These are phyloP conservation scores for Agrochola lota DNA, from an alignment of 2,888 invertebrate species.

Conservation along the genomic window DNA sequence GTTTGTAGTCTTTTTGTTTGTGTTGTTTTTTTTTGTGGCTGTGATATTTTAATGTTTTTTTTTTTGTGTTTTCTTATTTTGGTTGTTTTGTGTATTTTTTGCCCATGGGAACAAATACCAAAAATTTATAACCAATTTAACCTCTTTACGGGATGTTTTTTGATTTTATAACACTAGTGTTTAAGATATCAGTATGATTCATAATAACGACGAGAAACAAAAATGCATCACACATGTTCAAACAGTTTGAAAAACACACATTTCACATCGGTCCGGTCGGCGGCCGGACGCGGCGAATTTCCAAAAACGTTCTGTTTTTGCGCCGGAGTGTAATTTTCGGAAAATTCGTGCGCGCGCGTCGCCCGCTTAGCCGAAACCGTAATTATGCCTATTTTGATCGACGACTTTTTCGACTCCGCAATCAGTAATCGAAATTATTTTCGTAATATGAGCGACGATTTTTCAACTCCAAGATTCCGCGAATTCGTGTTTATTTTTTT, in stretches of 20 bases:
- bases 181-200: slow-evolving; percentile 4
- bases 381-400: slow-evolving; percentile 88
- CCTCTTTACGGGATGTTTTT: no score
- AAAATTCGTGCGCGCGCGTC: slow-evolving; percentile 79
- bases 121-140: no score
- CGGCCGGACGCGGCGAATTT: slow-evolving; percentile 75
- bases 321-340: slow-evolving; percentile 80
- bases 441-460: slow-evolving; percentile 55
- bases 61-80: no score
- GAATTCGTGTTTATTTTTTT: slow-evolving; percentile 36
- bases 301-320: slow-evolving; percentile 81
- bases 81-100: no score
- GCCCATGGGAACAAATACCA: no score
- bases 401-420: slow-evolving; percentile 76
- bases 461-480: slow-evolving; percentile 44
- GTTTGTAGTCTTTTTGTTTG: no score
- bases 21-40: no score
- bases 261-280: slow-evolving; percentile 43
- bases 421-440: slow-evolving; percentile 69
- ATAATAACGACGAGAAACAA: slow-evolving; percentile 10
- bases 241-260: slow-evolving; percentile 62
- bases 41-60: no score
- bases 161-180: no score
- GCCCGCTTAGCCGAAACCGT: slow-evolving; percentile 76
- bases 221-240: slow-evolving; percentile 31